Evolutionary conservation across 1,140 invertebrate genomes (phyloP).

Genomic region (Drosophila cardini): DNA sequence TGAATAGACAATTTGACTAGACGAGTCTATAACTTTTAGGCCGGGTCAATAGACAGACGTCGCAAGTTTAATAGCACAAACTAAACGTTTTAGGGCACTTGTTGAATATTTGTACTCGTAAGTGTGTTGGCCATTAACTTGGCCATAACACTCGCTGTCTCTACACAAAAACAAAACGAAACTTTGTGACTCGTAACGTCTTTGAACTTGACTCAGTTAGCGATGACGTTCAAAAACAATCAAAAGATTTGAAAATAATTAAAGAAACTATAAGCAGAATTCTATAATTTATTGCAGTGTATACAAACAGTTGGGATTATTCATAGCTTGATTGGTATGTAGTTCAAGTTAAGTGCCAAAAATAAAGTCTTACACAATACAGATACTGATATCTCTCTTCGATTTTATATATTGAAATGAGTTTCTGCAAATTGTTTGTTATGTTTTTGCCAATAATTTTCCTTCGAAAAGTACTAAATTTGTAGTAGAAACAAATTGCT

Average conservation of each 20-base stretch:
- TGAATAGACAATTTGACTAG: background rate
- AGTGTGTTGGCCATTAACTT: slow-evolving; percentile 58
- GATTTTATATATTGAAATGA: slow-evolving; percentile 8
- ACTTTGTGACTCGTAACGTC: slow-evolving; percentile 72
- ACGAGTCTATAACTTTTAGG: slow-evolving; percentile 1
- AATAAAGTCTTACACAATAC: slow-evolving; percentile 46
- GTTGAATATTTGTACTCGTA: slow-evolving; percentile 33
- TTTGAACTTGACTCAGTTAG: slow-evolving; percentile 70
- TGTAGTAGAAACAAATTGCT: slow-evolving; percentile 15
- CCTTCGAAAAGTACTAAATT: slow-evolving; percentile 68
- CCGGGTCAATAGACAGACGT: slow-evolving; percentile 51
- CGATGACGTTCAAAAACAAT: slow-evolving; percentile 3
- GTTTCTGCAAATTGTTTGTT: slow-evolving; percentile 57
- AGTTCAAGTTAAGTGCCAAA: slow-evolving; percentile 41
- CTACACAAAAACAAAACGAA: slow-evolving; percentile 54
- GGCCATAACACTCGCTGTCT: slow-evolving; percentile 41
- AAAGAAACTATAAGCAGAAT: background rate
- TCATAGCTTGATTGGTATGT: slow-evolving; percentile 6
- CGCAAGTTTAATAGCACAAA: slow-evolving; percentile 66
- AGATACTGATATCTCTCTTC: slow-evolving; percentile 14
- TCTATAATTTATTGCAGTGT: background rate
- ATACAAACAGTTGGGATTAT: slow-evolving; percentile 11
- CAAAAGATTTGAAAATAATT: background rate
- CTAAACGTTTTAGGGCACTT: slow-evolving; percentile 66
- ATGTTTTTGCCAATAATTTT: slow-evolving; percentile 69